Conservation (phyloP, 2,888 invertebrate species). For the Drosophila fungiperda region DNA sequence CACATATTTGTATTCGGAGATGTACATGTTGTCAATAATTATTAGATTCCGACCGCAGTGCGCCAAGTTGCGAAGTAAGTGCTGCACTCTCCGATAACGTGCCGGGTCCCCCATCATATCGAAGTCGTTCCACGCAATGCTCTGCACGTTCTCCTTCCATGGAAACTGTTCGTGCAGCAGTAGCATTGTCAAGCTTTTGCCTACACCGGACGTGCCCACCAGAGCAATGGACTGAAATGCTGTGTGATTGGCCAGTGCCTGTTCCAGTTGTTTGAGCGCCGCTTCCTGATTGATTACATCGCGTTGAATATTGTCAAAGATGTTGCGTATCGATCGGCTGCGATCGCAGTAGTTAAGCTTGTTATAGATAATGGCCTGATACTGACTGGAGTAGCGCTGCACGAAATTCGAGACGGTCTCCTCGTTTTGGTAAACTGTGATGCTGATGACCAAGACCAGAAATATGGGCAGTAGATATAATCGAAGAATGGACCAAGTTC, state of each 20-base stretch:
- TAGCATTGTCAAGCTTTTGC: conserved; percentile 78
- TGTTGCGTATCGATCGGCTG: conserved; percentile 34
- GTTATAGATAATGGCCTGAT: conserved; percentile 77
- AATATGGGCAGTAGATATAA: conserved; percentile 29
- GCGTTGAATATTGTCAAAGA: conserved; percentile 57
- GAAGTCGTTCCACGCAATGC: conserved; percentile 71
- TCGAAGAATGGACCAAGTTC: neutral
- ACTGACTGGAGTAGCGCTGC: conserved; percentile 68
- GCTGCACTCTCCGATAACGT: conserved; percentile 41
- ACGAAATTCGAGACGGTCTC: conserved; percentile 26
- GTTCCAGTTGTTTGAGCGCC: conserved; percentile 70
- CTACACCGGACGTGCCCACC: conserved; percentile 80
- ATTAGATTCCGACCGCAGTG: conserved; percentile 83
- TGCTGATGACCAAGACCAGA: conserved; percentile 4
- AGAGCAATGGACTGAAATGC: conserved; percentile 71
- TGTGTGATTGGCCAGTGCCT: conserved; percentile 58
- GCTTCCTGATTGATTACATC: conserved; percentile 66
- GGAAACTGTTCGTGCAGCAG: conserved; percentile 74
- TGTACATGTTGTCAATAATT: conserved; percentile 80
- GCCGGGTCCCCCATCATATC: conserved; percentile 8
- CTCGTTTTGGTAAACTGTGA: conserved; percentile 19
- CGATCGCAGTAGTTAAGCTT: conserved; percentile 76
- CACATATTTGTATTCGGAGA: conserved; percentile 64
- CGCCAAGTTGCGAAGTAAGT: conserved; percentile 58
- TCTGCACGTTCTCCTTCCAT: conserved; percentile 82